Base-by-base conservation (phyloP, 2,888 invertebrate genomes). In the Lepidocyrtoides sp. region DNA sequence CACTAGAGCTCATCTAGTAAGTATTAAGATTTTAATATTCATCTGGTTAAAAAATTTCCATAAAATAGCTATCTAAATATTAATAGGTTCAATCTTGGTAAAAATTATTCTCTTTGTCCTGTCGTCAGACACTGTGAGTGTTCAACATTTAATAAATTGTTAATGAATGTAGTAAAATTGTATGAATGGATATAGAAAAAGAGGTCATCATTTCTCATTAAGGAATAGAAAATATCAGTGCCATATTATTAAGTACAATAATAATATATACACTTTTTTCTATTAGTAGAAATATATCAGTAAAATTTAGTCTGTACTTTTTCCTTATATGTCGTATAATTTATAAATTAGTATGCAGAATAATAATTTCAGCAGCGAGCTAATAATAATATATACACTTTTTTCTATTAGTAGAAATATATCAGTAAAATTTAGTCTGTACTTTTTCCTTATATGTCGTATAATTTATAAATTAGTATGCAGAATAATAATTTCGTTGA, bases 401-500 rank as follows among this genome's bases (percentile, higher is more conserved):
- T 41, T 41, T 48, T 48, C 26, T 17, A 36, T 51, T 20, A 83
- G 60, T 63, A 63, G 12, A 60, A 83, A 36, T 81, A 23, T 60
- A 79, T 66, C 66, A 66, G 66, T 66, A 66, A 66, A 66, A 2
- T 66, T 79, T 79, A 14, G 8, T 7, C n/a, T 23, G 7, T 81
- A 81, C n/a, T 8, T 36, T 51, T 51, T 20, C n/a, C n/a, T 20
- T 0, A 12, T 23, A 41, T 29, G 44, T 20, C 41, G 20, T 60
- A 20, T 23, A 60, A 20, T 60, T 10, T 20, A 2, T 4, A 20
- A 17, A 60, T 17, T 69, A 4, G n/a, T 44, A 23, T 72, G 29
- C 32, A 32, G 66, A 41, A 36, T 63, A 86, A 26, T 86, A 87
- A 87, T 87, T 87, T 87, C 87, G 87, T 79, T 87, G 87, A 87